Evolutionary conservation across 2,888 invertebrate genomes (phyloP).

Genomic region (Itoplectis maculator): DNA sequence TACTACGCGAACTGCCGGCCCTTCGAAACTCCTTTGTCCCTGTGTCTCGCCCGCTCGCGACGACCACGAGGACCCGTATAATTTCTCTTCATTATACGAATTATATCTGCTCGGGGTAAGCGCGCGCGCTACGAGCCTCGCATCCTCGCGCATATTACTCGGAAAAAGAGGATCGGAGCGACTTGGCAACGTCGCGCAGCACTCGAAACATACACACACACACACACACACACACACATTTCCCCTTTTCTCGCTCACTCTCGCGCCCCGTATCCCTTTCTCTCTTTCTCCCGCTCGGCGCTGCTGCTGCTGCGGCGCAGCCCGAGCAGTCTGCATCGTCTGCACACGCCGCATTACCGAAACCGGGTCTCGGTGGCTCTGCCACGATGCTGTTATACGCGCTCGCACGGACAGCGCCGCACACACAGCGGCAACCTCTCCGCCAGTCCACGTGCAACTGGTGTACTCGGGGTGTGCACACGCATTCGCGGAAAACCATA

Average conservation of each 20-base stretch:
- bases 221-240: no score
- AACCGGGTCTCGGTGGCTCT: constrained; percentile 39
- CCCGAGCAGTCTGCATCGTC: constrained; percentile 21
- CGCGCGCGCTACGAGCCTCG: constrained; percentile 16
- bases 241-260: neutral
- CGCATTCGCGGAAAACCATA: constrained; percentile 19
- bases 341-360: constrained; percentile 21
- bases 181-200: constrained; percentile 55
- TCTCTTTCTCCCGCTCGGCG: neutral
- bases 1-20: constrained; percentile 14
- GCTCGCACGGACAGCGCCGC: constrained; percentile 4
- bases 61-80: constrained; percentile 49
- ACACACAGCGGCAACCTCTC: no score
- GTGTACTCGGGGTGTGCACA: neutral
- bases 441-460: constrained; percentile 3
- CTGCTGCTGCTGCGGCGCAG: neutral
- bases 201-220: no score
- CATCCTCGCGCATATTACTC: constrained; percentile 18
- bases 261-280: neutral
- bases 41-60: neutral
- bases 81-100: constrained; percentile 58
- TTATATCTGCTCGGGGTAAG: constrained; percentile 48
- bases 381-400: constrained; percentile 29
- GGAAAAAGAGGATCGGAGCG: constrained; percentile 28
- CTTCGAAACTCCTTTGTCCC: neutral